Evolutionary conservation across 2,888 invertebrate genomes (phyloP).

Genomic region (Kryphioiulus occultus): DNA sequence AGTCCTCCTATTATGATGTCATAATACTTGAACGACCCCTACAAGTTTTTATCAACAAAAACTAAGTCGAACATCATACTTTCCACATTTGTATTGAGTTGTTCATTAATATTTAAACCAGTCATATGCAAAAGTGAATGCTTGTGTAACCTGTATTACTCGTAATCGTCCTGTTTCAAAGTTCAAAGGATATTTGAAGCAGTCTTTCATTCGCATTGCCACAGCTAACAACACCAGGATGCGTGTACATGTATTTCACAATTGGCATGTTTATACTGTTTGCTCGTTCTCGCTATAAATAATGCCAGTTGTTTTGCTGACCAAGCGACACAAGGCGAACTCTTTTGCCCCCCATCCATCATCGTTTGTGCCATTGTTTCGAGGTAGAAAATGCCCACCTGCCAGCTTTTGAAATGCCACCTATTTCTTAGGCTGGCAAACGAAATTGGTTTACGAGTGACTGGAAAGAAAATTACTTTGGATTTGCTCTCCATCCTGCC

Average conservation of each 20-base stretch:
- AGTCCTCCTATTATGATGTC: no score
- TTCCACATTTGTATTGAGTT: no score
- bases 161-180: neutral
- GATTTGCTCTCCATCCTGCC: neutral
- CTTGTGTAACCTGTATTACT: no score
- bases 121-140: no score
- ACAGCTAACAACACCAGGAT: neutral
- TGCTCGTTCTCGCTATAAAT: neutral
- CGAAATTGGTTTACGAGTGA: conserved; percentile 15
- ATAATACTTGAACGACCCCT: no score
- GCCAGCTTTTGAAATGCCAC: conserved; percentile 12
- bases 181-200: neutral
- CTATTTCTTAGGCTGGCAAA: neutral
- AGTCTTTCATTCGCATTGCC: neutral
- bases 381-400: neutral
- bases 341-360: conserved; percentile 6
- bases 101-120: no score
- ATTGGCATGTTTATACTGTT: neutral
- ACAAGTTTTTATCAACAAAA: no score
- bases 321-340: conserved; percentile 3
- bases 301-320: conserved; percentile 12
- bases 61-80: no score
- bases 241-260: neutral
- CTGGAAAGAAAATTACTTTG: conserved; percentile 26
- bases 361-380: conserved; percentile 16